phyloP scores from a whole-genome alignment of 2,113 vertebrate species.

The Nesogale talazaci region DNA sequence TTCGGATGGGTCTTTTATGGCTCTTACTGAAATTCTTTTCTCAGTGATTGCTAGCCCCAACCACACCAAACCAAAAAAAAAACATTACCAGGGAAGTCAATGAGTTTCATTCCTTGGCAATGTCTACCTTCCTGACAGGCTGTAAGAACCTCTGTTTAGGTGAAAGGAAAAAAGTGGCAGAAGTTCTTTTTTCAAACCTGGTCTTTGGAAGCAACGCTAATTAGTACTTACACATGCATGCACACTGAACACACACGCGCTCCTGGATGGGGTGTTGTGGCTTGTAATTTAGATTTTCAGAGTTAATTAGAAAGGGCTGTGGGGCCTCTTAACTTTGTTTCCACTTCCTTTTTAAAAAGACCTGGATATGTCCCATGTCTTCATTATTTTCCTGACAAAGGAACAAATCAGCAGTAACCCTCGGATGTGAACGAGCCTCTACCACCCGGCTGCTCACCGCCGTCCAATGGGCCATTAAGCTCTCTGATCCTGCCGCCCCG shows the following conservation, averaged over 20 bases:
- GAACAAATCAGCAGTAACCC: conserved; percentile 60
- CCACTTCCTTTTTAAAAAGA: conserved; percentile 73
- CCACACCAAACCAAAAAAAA: neutral
- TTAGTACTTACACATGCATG: neutral
- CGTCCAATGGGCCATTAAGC: conserved; percentile 27
- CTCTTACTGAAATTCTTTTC: conserved; percentile 47
- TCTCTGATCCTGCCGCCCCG: conserved; percentile 29
- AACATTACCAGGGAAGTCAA: neutral
- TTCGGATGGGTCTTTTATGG: neutral
- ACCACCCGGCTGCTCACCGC: neutral
- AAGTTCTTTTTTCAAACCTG: conserved; percentile 33
- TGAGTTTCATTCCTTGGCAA: conserved; percentile 39
- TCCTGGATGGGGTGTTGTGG: neutral
- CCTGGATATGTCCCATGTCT: conserved; percentile 55
- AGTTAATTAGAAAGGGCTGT: conserved; percentile 70
- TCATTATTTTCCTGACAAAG: conserved; percentile 33
- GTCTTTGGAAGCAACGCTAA: neutral
- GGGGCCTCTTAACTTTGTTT: conserved; percentile 64
- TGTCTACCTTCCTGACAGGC: neutral
- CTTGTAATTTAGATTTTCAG: conserved; percentile 68
- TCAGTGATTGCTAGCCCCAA: neutral
- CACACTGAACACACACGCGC: no score
- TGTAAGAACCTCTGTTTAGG: neutral
- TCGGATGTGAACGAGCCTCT: neutral
- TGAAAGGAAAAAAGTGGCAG: conserved; percentile 17